Conservation (phyloP, 2,797 vertebrate species). For the Podarcis siculus region DNA sequence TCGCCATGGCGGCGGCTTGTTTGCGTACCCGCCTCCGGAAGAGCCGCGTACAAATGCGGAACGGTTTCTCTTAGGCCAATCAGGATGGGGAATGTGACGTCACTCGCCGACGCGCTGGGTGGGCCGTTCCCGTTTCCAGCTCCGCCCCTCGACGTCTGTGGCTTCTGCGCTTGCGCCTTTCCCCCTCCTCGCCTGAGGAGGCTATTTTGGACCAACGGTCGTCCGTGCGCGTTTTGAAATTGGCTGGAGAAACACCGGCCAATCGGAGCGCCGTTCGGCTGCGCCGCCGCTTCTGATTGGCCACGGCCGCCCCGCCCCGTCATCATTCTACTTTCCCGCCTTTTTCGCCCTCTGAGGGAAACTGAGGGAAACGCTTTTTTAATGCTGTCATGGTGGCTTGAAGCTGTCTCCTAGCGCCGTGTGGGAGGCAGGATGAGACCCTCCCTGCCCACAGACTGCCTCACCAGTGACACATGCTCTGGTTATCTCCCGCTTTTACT, state of each 20-base stretch:
- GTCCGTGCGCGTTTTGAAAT: neutral
- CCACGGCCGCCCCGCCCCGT: accelerated
- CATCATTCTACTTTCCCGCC: neutral
- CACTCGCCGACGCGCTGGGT: neutral
- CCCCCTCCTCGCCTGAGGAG: neutral
- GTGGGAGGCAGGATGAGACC: too few species aligned
- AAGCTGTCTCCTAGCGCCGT: too few species aligned
- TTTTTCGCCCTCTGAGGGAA: neutral
- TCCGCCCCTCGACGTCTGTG: neutral
- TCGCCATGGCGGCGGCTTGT: neutral
- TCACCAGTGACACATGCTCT: too few species aligned
- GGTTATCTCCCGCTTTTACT: too few species aligned
- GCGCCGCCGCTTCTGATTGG: neutral
- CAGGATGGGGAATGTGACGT: neutral
- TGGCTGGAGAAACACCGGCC: neutral
- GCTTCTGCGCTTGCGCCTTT: neutral
- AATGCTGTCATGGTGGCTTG: too few species aligned
- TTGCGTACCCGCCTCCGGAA: neutral
- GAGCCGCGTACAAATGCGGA: too few species aligned
- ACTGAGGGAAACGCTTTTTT: too few species aligned
- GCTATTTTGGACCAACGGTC: neutral
- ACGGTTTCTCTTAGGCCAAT: neutral
- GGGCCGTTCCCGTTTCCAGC: neutral
- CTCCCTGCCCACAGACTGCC: too few species aligned
- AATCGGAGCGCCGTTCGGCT: neutral